phyloP scores from a whole-genome alignment of 1,140 invertebrate genomes.

The Watersipora subatra region DNA sequence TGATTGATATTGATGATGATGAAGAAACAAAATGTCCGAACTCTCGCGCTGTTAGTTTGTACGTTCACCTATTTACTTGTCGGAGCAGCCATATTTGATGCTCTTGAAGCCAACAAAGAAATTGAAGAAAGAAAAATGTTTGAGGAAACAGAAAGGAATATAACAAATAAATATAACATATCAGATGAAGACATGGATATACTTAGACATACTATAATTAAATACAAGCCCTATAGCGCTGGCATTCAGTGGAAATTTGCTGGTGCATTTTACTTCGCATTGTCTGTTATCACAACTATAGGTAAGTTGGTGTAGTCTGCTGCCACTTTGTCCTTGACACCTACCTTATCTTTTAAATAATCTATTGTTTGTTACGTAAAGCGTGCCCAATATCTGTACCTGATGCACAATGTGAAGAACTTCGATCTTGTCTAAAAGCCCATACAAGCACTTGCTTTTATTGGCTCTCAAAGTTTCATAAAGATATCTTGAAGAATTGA shows the following conservation, averaged over 20 bases:
- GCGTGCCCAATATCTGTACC: no score
- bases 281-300: constrained; percentile 93
- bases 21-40: constrained; percentile 98
- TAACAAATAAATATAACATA: constrained; percentile 68
- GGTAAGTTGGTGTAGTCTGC: no score
- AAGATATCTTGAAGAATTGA: no score
- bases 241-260: constrained; percentile 75
- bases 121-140: constrained; percentile 69
- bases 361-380: no score
- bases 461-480: no score
- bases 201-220: constrained; percentile 80
- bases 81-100: constrained; percentile 96
- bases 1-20: no score
- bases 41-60: constrained; percentile 91
- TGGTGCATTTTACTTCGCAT: constrained; percentile 98
- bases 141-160: constrained; percentile 56
- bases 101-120: constrained; percentile 92
- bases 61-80: constrained; percentile 97
- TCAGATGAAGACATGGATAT: constrained; percentile 76
- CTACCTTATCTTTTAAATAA: no score
- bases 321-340: no score
- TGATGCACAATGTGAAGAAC: no score
- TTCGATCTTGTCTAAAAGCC: no score
- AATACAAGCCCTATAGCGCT: constrained; percentile 90
- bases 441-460: no score